Percentiles rank a stretch among this genome's conserved stretches.
These are phyloP conservation scores for Anoplolepis gracilipes DNA, from an alignment of 1,140 invertebrate genomes.

Conservation along the genomic window DNA sequence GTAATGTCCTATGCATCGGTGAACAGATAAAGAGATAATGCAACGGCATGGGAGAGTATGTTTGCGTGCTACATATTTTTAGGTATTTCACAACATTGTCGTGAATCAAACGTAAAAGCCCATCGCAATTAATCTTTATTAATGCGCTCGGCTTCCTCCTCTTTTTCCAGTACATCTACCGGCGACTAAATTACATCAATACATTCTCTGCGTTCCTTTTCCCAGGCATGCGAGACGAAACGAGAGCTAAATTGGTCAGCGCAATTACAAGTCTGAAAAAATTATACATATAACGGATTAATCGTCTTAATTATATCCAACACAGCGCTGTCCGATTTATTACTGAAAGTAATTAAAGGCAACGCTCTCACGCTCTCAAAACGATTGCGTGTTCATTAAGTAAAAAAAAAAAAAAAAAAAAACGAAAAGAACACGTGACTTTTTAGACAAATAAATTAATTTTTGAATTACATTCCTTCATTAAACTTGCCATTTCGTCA, in stretches of 20 bases:
- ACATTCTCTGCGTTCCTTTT: conserved; percentile 20
- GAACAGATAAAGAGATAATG: conserved; percentile 11
- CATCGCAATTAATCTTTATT: conserved; percentile 49
- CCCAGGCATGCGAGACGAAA: conserved; percentile 26
- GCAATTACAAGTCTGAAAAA: conserved; percentile 35
- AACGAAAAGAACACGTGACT: background rate
- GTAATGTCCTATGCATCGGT: conserved; percentile 8
- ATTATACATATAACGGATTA: conserved; percentile 7
- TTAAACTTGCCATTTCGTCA: background rate
- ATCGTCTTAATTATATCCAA: conserved; percentile 31
- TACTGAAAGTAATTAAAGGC: conserved; percentile 17
- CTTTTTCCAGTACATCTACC: background rate
- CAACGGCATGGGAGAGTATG: background rate
- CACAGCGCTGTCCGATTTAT: background rate
- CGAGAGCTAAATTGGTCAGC: conserved; percentile 23
- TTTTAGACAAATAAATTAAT: background rate
- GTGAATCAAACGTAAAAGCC: conserved; percentile 21
- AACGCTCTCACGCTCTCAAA: background rate
- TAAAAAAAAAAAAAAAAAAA: background rate
- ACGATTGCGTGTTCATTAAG: background rate
- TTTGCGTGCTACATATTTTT: conserved; percentile 5
- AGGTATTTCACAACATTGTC: background rate
- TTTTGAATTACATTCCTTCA: conserved; percentile 21
- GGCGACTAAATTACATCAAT: conserved; percentile 23
- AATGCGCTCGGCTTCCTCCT: background rate